Evolutionary conservation across 2,797 vertebrate species (phyloP), one percentile per base, ranked within the genome.

Genomic region (Enteromius argenteus): DNA sequence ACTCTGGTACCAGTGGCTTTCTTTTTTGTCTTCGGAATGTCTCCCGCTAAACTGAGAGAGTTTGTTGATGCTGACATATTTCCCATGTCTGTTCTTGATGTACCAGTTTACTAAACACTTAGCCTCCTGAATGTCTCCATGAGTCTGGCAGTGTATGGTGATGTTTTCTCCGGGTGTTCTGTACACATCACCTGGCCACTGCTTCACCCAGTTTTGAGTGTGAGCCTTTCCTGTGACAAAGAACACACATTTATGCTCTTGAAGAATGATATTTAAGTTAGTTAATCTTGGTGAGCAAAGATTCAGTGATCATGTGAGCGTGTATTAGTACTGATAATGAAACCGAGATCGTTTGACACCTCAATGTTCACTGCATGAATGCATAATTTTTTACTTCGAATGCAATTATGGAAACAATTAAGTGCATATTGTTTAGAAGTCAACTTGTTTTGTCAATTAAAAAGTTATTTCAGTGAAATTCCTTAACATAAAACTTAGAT

Each of bases 61-160:
- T 5, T 49, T 51, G 35, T 14, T 23, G 10, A 87, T 60, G 13
- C 15, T 17, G 21, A 53, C 35, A 60, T 58, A 69, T 23, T 42
- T 69, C 27, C 37, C 56, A 1, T 37, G 30, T 32, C 15, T 35
- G 14, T n/a, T 67, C 27, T 58, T 17, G 32, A 15, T 77, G 72
- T 85, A 85, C 88, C 88, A 89, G 5, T 80, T 58, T 27, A 87
- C 37, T 27, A 1, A 49, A 66, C 88, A 89, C 21, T 19, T 37
- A 7, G 56, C 56, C 37, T 83, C 17, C 30, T 77, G 23, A 14
- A 42, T 66, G 17, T 84, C 83, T 17, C 51, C 64, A 21, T 13
- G 51, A 13, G 83, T 82, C 21, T 77, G 21, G 53, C 89, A 90
- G 5, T 58, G 79, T 10, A 89, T 75, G 32, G 83, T 78, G 77